These are phyloP conservation scores for Vanacampus margaritifer DNA, from an alignment of 2,113 vertebrate species.

Conservation along the genomic window DNA sequence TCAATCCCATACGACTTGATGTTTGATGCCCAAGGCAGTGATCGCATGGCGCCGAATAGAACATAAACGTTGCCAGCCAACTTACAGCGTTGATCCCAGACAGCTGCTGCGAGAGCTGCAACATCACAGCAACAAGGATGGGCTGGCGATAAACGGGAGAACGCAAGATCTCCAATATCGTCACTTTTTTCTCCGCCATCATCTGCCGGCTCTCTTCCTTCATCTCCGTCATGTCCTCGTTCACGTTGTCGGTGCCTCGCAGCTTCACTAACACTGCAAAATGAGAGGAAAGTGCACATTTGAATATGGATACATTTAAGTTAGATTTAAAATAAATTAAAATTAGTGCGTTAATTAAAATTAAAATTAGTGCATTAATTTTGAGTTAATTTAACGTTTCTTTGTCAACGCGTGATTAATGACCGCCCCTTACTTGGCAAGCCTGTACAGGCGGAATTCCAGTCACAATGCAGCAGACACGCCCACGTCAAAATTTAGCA, in stretches of 20 bases:
- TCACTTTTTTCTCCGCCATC: conserved; percentile 93
- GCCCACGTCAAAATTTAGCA: no score
- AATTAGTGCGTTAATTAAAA: no score
- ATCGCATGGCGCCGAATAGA: not conserved
- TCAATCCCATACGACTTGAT: not conserved
- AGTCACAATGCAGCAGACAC: no score
- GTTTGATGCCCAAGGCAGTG: not conserved
- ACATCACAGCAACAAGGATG: conserved; percentile 85
- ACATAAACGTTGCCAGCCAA: not conserved
- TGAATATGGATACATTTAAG: not conserved
- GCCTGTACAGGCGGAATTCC: no score
- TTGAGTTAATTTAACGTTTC: no score
- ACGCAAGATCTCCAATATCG: conserved; percentile 88
- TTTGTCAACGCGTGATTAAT: no score
- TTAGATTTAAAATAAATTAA: no score
- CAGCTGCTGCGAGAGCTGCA: conserved; percentile 95
- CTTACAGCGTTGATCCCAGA: conserved; percentile 81
- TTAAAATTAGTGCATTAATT: no score
- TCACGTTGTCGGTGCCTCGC: conserved; percentile 83
- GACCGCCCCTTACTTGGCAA: no score
- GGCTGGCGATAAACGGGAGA: conserved; percentile 86
- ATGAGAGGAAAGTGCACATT: not conserved
- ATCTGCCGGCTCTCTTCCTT: conserved; percentile 92
- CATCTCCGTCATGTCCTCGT: conserved; percentile 90
- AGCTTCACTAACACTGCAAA: conserved; percentile 86